phyloP scores from a whole-genome alignment of 2,113 vertebrate genomes.

The Notechis scutatus region DNA sequence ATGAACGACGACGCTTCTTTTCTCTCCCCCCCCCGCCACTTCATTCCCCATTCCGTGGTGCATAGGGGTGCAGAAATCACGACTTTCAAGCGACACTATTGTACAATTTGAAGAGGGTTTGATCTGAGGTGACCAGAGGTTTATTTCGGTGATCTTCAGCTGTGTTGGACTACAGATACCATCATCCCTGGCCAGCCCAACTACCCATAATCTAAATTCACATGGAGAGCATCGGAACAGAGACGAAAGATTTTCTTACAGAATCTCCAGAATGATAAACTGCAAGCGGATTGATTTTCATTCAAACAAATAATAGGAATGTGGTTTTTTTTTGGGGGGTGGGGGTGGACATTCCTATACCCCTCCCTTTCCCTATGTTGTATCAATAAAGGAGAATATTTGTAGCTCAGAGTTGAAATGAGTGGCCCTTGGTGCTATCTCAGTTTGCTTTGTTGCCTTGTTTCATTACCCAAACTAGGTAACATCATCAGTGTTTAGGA shows the following conservation, averaged over 20 bases:
- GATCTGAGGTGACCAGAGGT: neutral
- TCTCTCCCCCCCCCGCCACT: accelerated
- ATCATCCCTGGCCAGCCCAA: neutral
- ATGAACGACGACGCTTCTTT: neutral
- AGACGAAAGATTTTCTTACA: neutral
- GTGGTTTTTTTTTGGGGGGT: neutral
- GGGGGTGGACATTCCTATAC: neutral
- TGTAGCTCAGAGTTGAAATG: neutral
- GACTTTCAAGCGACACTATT: neutral
- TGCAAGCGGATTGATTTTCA: neutral
- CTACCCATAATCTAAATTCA: neutral
- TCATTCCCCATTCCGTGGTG: neutral
- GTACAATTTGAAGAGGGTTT: neutral
- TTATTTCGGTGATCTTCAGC: neutral
- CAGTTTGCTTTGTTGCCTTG: neutral
- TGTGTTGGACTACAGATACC: neutral
- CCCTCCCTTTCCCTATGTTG: neutral
- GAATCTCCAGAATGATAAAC: neutral
- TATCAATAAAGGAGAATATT: neutral
- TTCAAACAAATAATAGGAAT: neutral
- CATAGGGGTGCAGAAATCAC: neutral
- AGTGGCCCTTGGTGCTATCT: neutral
- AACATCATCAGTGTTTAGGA: neutral
- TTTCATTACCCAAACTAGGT: neutral
- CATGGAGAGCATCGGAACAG: neutral